phyloP scores from a whole-genome alignment of 2,888 invertebrate species.

The Agrypnus murinus region DNA sequence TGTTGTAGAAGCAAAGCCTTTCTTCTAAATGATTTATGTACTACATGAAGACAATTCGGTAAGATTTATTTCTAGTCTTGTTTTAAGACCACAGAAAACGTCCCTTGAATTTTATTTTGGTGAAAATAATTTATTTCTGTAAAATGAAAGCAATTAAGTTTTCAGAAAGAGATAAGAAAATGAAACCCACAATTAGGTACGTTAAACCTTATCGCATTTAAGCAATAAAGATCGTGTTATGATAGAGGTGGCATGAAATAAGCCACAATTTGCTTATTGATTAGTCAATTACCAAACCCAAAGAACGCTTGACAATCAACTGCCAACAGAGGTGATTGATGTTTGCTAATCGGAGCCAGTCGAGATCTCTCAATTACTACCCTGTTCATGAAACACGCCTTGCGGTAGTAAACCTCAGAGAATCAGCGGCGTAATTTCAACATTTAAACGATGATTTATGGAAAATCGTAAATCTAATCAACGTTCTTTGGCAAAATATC shows the following conservation, averaged over 20 bases:
- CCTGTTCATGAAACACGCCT: constrained; percentile 37
- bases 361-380: constrained; percentile 45
- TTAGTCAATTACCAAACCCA: constrained; percentile 26
- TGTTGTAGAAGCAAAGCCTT: constrained; percentile 11
- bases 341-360: constrained; percentile 35
- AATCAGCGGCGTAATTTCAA: constrained; percentile 12
- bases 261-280: constrained; percentile 22
- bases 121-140: too few species aligned
- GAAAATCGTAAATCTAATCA: constrained; percentile 25
- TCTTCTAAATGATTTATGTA: constrained; percentile 36
- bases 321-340: constrained; percentile 43
- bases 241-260: background rate
- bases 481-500: constrained; percentile 3
- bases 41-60: constrained; percentile 23
- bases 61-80: constrained; percentile 9
- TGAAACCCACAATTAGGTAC: too few species aligned
- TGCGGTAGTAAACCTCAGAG: constrained; percentile 16
- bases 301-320: constrained; percentile 45
- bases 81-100: background rate
- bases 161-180: too few species aligned
- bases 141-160: too few species aligned
- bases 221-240: background rate
- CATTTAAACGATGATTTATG: constrained; percentile 30
- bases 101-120: too few species aligned
- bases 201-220: too few species aligned